These are phyloP conservation scores for Paramisgurnus dabryanus DNA, from an alignment of 2,113 vertebrate genomes.

Conservation along the genomic window DNA sequence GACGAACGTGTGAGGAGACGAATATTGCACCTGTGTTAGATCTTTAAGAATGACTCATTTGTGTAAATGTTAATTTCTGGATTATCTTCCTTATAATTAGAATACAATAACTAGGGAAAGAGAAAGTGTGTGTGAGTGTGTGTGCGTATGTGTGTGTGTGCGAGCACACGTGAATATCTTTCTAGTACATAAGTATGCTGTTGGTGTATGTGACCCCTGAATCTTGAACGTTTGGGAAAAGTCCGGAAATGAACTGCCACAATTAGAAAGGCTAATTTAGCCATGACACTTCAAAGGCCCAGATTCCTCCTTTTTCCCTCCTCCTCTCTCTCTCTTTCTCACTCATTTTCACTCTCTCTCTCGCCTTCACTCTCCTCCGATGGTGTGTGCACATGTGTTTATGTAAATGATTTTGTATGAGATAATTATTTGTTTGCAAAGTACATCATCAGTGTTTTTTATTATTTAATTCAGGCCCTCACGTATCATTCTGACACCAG, in stretches of 20 bases:
- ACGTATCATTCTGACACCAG: background rate
- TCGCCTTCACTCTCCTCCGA: background rate
- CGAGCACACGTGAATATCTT: background rate
- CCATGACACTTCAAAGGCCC: slow-evolving; percentile 54
- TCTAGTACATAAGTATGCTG: slow-evolving; percentile 16
- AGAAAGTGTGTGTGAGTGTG: background rate
- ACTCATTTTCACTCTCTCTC: slow-evolving; percentile 1
- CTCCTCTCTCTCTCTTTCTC: slow-evolving; percentile 9
- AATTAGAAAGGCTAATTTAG: slow-evolving; percentile 60
- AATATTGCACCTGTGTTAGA: no score
- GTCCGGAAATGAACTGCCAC: slow-evolving; percentile 51
- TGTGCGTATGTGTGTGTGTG: background rate
- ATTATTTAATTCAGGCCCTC: slow-evolving; percentile 21
- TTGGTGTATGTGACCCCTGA: slow-evolving; percentile 13
- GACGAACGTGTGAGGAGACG: no score
- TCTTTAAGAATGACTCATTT: background rate
- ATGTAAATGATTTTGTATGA: slow-evolving; percentile 18
- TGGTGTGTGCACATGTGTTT: slow-evolving; percentile 22
- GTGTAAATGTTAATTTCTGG: background rate
- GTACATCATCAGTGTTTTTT: background rate
- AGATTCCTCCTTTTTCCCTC: slow-evolving; percentile 35
- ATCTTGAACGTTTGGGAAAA: slow-evolving; percentile 49
- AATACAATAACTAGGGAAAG: background rate
- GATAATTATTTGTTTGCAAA: slow-evolving; percentile 11
- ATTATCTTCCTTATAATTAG: background rate